These are phyloP conservation scores for Bhutanitis thaidina DNA, from an alignment of 2,888 invertebrate genomes.

Conservation along the genomic window DNA sequence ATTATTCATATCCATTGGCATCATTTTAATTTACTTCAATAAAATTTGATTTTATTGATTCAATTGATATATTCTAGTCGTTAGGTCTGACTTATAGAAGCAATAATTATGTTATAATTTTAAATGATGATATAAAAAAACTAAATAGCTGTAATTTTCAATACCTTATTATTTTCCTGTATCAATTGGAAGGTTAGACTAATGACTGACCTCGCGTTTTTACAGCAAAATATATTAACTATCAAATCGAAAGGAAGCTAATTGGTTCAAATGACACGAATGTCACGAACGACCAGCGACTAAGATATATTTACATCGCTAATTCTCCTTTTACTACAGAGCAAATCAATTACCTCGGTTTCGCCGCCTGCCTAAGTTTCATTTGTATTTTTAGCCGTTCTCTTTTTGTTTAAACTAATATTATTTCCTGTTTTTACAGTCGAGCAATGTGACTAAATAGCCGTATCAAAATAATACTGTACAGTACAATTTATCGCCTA, in stretches of 20 bases:
- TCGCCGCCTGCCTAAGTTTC: slow-evolving; percentile 1
- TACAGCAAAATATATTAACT: neutral
- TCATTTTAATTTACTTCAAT: too few species aligned
- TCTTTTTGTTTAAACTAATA: slow-evolving; percentile 8
- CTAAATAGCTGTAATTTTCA: too few species aligned
- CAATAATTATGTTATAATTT: too few species aligned
- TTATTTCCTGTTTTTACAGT: neutral
- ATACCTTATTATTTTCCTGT: slow-evolving; percentile 3
- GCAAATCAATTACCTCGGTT: slow-evolving; percentile 15
- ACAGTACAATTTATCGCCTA: neutral
- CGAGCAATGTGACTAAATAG: neutral
- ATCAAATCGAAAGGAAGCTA: slow-evolving; percentile 5
- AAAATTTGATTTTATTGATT: too few species aligned
- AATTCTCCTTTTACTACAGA: slow-evolving; percentile 14
- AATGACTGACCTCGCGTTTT: slow-evolving; percentile 11
- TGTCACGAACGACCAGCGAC: neutral
- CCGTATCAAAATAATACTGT: neutral
- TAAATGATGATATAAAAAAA: too few species aligned
- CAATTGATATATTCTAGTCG: too few species aligned
- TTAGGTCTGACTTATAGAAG: too few species aligned
- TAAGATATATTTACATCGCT: slow-evolving; percentile 11
- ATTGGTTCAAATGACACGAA: slow-evolving; percentile 1
- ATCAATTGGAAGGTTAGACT: slow-evolving; percentile 1
- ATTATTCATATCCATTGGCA: too few species aligned
- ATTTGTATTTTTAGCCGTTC: slow-evolving; percentile 12